Evolutionary conservation across 2,888 invertebrate species (phyloP).

Genomic region (Eupithecia vulgata): DNA sequence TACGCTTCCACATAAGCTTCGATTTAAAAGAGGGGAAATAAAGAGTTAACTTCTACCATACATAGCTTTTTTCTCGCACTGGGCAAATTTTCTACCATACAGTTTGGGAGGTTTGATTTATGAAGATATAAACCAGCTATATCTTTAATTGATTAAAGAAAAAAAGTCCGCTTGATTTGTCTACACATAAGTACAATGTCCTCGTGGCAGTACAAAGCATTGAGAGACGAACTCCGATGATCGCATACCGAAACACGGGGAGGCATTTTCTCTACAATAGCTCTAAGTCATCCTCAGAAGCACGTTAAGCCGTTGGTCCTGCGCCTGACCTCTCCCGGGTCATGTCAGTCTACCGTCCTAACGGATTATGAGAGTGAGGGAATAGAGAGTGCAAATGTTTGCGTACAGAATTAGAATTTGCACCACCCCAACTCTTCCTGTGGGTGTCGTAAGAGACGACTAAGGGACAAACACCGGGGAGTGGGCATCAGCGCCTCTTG

Average conservation of each 20-base stretch:
- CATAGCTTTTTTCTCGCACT: no score
- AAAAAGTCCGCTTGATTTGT: neutral
- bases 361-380: neutral
- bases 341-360: neutral
- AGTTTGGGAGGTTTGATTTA: neutral
- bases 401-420: no score
- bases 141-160: neutral
- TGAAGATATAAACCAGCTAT: neutral
- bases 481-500: no score
- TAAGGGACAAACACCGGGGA: no score
- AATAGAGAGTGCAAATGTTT: neutral
- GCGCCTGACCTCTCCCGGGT: neutral
- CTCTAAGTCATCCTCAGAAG: neutral
- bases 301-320: neutral
- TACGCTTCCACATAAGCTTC: neutral
- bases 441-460: no score
- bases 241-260: no score
- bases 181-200: neutral
- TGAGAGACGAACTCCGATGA: neutral
- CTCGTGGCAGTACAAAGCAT: neutral
- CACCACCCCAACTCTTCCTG: no score
- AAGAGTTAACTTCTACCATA: neutral
- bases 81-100: no score
- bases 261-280: neutral
- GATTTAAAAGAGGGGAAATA: neutral